Evolutionary conservation across 53 echinoderm and acorn worm genomes (phyloP), one percentile per base, ranked within the genome.

Genomic region (Patiria pectinifera): DNA sequence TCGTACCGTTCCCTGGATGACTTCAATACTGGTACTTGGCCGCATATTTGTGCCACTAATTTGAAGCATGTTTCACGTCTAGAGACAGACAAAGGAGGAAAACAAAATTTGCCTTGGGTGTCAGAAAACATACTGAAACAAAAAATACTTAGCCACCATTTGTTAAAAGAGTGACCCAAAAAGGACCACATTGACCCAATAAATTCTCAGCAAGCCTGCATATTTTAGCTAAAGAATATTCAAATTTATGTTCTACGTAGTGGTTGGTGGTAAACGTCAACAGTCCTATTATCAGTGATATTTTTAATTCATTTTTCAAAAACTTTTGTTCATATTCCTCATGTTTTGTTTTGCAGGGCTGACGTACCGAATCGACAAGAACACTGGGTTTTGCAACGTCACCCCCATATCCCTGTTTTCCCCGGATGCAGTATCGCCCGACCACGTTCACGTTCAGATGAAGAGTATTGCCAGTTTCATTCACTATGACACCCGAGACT

Each of bases 1-100:
- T 44, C 71, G 19, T 76, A 25, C 87, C 72, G 75, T 46, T 48
- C 48, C 3, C 59, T 95, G 7, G 94, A 95, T 87, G 96, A 95
- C 69, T 95, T 94, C 82, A 95, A 95, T 59, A 88, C 94, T 48
- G 96, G 96, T 95, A 86, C 19, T 66, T 14, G 13, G 9, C 49
- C 15, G 35, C 2, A 48, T 49, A 19, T 48, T 48, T 4, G 25
- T 61, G 62, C 24, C 24, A 60, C 43, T 11, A 3, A 76, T 4
- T 11, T 14, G 66, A 18, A 66, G 19, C 19, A 66, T 66, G 13
- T 66, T 11, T 18, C 15, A 66, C 14, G 10, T 60, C 14, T 18
- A 0, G 0, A 15, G 15, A 66, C 14, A 15, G 19, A 8, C 53
- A 35, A 35, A 35, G 35, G 35, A 35, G 35, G 35, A 35, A 35